These are phyloP conservation scores for Tauraco hartlaubi DNA, from an alignment of 2,797 vertebrate species.

Conservation along the genomic window DNA sequence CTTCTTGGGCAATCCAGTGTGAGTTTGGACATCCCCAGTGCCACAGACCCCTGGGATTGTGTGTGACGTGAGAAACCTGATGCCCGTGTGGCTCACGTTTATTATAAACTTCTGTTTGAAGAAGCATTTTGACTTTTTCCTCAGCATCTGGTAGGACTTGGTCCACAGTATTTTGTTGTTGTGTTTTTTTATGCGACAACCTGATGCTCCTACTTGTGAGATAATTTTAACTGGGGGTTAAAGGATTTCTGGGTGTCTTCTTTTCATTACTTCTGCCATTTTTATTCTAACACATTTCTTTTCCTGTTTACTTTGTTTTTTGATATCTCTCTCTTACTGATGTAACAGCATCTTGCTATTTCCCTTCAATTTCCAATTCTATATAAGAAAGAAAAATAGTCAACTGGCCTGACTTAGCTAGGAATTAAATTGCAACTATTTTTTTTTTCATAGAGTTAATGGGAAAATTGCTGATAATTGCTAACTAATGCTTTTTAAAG, in stretches of 20 bases:
- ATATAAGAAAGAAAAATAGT: constrained; percentile 40
- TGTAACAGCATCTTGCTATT: constrained; percentile 40
- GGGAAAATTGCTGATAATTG: constrained; percentile 57
- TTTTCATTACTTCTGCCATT: background rate
- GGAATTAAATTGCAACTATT: constrained; percentile 59
- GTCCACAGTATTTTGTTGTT: background rate
- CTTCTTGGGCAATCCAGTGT: background rate
- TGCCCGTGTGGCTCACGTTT: background rate
- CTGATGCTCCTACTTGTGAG: background rate
- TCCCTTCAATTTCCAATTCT: constrained; percentile 25
- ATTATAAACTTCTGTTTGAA: background rate
- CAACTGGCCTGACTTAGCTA: constrained; percentile 49
- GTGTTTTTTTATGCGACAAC: background rate
- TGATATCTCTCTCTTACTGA: background rate
- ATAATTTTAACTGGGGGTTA: background rate
- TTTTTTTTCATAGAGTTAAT: constrained; percentile 45
- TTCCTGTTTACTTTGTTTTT: background rate
- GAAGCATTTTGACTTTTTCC: background rate
- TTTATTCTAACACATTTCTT: background rate
- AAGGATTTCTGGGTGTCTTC: background rate
- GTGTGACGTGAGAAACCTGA: background rate
- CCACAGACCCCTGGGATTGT: background rate
- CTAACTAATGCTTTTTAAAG: constrained; percentile 44
- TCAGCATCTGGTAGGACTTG: background rate
- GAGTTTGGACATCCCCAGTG: background rate